Evolutionary conservation across 1,140 invertebrate genomes (phyloP).

Genomic region (Apis dorsata): DNA sequence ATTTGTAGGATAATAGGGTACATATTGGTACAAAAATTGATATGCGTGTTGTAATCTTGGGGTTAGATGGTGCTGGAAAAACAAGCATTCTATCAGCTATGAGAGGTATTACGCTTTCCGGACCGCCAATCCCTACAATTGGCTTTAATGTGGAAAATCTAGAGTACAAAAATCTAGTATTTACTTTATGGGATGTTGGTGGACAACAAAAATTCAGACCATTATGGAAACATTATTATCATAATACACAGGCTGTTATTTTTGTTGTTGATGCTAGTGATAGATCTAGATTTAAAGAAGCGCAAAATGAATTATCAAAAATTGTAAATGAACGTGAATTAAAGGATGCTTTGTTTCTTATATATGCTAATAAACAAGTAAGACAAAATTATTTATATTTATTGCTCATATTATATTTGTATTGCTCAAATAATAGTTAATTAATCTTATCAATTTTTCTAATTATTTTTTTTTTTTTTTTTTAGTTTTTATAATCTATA

Average conservation of each 20-base stretch:
- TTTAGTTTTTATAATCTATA: background rate
- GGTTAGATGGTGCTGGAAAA: constrained; percentile 82
- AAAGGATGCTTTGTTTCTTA: constrained; percentile 80
- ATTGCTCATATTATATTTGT: too few species aligned
- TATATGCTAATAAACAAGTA: constrained; percentile 83
- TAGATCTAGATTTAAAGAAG: constrained; percentile 79
- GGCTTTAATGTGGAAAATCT: constrained; percentile 84
- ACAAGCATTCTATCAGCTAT: constrained; percentile 84
- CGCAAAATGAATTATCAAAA: constrained; percentile 80
- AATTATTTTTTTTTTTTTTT: background rate
- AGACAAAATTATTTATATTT: background rate
- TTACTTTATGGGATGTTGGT: constrained; percentile 84
- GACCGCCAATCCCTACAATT: constrained; percentile 80
- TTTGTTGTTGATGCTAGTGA: constrained; percentile 82
- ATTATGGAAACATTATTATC: constrained; percentile 83
- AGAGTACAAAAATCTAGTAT: constrained; percentile 82
- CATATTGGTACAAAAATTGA: constrained; percentile 85
- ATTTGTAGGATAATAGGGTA: constrained; percentile 82
- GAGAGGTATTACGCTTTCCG: constrained; percentile 79
- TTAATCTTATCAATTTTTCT: background rate
- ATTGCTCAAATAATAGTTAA: too few species aligned
- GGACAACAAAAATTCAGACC: constrained; percentile 82
- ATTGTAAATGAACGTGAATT: constrained; percentile 81
- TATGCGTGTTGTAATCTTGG: constrained; percentile 83
- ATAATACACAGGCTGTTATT: constrained; percentile 82